Evolutionary conservation across 2,888 invertebrate genomes (phyloP), one percentile per base, ranked within the genome.

Genomic region (Drosophila maculinotata): DNA sequence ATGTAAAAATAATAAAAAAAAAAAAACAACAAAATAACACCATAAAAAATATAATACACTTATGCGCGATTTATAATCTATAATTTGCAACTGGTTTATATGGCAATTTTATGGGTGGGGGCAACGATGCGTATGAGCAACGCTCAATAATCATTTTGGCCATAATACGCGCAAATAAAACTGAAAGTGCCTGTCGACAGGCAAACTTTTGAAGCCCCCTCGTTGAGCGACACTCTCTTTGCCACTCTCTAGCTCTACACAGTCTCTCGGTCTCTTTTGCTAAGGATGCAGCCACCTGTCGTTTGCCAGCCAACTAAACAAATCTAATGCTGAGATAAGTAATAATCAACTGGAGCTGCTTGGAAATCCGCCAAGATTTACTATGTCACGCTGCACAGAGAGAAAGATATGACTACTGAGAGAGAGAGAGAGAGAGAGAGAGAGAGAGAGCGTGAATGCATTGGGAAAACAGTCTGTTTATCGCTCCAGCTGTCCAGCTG

Each of bases 111-210:
- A 31, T 42, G 39, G 39, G 33, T 60, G 54, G 72, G 65, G 62
- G 65, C 69, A 76, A 71, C 78, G 73, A 48, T 58, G 86, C 86
- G 83, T 83, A 77, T 86, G 81, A 77, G 79, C 77, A 75, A 83
- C 68, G 42, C 66, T 73, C 67, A 51, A 63, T 80, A 79, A 77
- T 75, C 74, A 62, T 64, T 60, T 74, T 70, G 39, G 45, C 64
- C 79, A 54, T 69, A 78, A 80, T 58, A 74, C 60, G 76, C 38
- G 70, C 65, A 74, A 83, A 77, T 86, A 86, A 83, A 83, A 86
- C 59, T 62, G 83, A 86, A 83, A 86, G 83, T 84, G 75, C 57
- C 67, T 67, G 67, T 65, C 59, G 64, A 49, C 65, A 20, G n/a
- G n/a, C n/a, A 62, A 26, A 10, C 26, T 30, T 31, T 31, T 14